Percentiles rank a stretch among this genome's conserved stretches.
Conservation (phyloP, 2,113 vertebrate species). For the Muntiacus reevesi region DNA sequence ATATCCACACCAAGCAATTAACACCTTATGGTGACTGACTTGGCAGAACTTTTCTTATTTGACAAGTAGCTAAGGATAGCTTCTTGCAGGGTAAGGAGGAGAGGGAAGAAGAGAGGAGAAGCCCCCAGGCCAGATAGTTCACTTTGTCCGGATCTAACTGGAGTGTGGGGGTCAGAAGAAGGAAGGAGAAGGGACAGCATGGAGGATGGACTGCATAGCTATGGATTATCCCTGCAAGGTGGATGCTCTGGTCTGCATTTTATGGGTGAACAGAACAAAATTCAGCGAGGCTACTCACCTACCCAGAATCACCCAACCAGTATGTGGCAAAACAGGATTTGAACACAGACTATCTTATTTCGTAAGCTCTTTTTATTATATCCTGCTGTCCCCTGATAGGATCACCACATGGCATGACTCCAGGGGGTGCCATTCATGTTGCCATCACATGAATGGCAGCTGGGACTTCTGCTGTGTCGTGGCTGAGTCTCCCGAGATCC, state of each 20-base stretch:
- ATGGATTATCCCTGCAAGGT: not conserved
- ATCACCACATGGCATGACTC: not conserved
- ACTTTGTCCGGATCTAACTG: not conserved
- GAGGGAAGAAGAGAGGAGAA: not conserved
- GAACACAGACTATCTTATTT: not conserved
- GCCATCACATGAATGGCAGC: not conserved
- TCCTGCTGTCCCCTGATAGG: not conserved
- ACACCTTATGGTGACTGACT: not conserved
- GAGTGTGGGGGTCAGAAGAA: not conserved
- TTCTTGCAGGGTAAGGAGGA: not conserved
- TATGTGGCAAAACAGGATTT: not conserved
- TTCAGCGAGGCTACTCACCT: not conserved
- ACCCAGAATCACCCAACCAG: not conserved
- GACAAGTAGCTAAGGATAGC: not conserved
- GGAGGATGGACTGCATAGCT: rapidly evolving
- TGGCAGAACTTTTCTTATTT: not conserved
- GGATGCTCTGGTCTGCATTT: not conserved
- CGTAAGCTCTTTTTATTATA: not conserved
- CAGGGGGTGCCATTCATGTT: not conserved
- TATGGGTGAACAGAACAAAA: not conserved
- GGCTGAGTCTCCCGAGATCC: not conserved
- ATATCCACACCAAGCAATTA: not conserved
- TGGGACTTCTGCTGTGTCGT: not conserved
- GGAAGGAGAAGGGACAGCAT: not conserved
- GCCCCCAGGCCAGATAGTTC: not conserved